Evolutionary conservation across 2,797 vertebrate species (phyloP).

Genomic region (Danio albolineatus): DNA sequence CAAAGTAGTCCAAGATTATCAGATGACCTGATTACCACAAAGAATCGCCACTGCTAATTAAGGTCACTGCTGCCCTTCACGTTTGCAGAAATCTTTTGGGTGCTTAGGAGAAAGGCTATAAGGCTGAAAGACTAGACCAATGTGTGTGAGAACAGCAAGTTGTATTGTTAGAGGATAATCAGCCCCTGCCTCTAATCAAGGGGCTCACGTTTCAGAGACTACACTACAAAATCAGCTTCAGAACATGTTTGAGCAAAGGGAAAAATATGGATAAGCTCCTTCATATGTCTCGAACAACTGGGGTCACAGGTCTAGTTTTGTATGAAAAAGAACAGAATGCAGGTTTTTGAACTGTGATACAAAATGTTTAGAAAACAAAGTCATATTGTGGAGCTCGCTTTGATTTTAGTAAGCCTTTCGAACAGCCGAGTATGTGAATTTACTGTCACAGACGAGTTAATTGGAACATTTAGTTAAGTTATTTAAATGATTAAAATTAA

Average conservation of each 20-base stretch:
- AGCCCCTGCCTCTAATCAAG: slow-evolving; percentile 13
- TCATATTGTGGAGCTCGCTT: not conserved
- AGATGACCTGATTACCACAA: slow-evolving; percentile 7
- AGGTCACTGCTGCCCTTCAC: slow-evolving; percentile 16
- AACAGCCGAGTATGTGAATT: not conserved
- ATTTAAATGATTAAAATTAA: no score
- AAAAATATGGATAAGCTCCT: slow-evolving; percentile 3
- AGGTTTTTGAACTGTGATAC: no score
- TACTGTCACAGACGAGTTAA: not conserved
- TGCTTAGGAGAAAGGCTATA: slow-evolving; percentile 13
- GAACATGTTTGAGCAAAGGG: not conserved
- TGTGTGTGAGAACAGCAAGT: slow-evolving; percentile 19
- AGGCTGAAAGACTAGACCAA: not conserved
- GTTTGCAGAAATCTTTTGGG: slow-evolving; percentile 13
- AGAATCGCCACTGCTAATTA: not conserved
- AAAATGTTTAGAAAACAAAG: not conserved
- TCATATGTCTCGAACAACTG: not conserved
- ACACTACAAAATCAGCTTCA: not conserved
- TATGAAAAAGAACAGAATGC: not conserved
- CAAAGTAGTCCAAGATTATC: slow-evolving; percentile 19
- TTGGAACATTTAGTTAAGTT: not conserved
- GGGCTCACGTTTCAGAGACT: slow-evolving; percentile 6
- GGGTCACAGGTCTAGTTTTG: not conserved
- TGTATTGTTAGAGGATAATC: slow-evolving; percentile 32
- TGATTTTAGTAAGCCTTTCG: not conserved